phyloP scores from a whole-genome alignment of 2,113 vertebrate species.

The Triplophysa dalaica region DNA sequence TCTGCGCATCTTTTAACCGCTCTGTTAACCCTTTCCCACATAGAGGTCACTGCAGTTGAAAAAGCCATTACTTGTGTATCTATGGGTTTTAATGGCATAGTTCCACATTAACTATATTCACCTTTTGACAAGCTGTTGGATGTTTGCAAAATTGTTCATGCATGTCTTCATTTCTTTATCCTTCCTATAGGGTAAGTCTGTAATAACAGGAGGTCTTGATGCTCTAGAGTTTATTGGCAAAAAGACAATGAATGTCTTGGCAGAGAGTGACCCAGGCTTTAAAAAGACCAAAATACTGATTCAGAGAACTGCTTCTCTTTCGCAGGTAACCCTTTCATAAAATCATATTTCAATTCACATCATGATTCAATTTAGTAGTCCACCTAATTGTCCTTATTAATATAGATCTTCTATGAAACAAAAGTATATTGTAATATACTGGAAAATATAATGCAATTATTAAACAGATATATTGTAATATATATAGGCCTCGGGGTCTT shows the following conservation, averaged over 20 bases:
- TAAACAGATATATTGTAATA: no score
- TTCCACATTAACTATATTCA: no score
- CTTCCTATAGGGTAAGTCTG: conserved; percentile 84
- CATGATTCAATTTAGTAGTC: not conserved
- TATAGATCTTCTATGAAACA: no score
- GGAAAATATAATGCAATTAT: no score
- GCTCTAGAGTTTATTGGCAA: conserved; percentile 98
- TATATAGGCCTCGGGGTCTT: not conserved
- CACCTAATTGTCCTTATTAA: not conserved
- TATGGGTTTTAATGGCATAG: no score
- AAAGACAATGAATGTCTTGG: conserved; percentile 97
- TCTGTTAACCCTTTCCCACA: not conserved
- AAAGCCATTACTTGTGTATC: no score
- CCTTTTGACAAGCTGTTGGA: no score
- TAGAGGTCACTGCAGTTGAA: no score
- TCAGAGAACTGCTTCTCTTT: conserved; percentile 90
- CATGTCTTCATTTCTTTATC: not conserved
- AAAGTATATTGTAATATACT: no score
- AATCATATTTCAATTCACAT: not conserved
- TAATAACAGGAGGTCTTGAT: conserved; percentile 92
- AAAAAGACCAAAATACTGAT: conserved; percentile 95
- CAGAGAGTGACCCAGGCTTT: conserved; percentile 96
- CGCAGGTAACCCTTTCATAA: conserved; percentile 77
- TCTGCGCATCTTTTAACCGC: conserved; percentile 12
- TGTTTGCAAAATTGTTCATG: no score